Conservation (phyloP, 2,888 invertebrate species). For the Galerucella pusilla region DNA sequence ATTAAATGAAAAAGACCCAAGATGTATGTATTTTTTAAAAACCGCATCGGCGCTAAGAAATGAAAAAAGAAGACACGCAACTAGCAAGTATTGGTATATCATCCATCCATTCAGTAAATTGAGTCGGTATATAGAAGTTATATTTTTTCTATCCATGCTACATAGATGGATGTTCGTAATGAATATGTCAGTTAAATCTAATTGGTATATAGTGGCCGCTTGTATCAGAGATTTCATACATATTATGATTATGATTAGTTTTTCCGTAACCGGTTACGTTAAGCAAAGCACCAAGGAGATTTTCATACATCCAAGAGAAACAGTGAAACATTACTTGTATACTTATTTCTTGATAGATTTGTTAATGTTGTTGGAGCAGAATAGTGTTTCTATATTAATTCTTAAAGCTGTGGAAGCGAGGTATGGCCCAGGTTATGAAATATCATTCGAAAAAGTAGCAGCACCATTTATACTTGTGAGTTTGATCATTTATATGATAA, state of each 20-base stretch:
- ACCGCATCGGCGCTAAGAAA: slow-evolving; percentile 18
- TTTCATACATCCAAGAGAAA: slow-evolving; percentile 22
- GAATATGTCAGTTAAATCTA: neutral
- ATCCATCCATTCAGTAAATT: slow-evolving; percentile 42
- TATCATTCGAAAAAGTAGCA: neutral
- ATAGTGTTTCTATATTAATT: neutral
- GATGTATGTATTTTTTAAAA: slow-evolving; percentile 25
- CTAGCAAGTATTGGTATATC: slow-evolving; percentile 30
- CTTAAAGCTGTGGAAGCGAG: neutral
- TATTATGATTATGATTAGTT: slow-evolving; percentile 6
- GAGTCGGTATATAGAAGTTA: slow-evolving; percentile 13
- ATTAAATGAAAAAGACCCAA: slow-evolving; percentile 27
- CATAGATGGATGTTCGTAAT: slow-evolving; percentile 12
- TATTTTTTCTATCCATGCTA: slow-evolving; percentile 11
- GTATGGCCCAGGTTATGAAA: neutral
- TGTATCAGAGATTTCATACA: slow-evolving; percentile 10
- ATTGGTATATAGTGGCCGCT: neutral
- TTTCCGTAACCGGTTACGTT: slow-evolving; percentile 33
- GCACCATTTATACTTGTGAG: neutral
- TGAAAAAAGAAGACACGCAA: slow-evolving; percentile 34
- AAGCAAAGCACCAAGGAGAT: slow-evolving; percentile 16
- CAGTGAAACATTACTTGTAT: slow-evolving; percentile 20
- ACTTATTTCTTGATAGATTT: slow-evolving; percentile 35
- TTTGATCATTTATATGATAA: slow-evolving; percentile 4
- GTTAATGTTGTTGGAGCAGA: neutral